Percentiles rank a stretch among this genome's conserved stretches.
Evolutionary conservation across 2,797 vertebrate genomes (phyloP).

Genomic region (Thunnus albacares): DNA sequence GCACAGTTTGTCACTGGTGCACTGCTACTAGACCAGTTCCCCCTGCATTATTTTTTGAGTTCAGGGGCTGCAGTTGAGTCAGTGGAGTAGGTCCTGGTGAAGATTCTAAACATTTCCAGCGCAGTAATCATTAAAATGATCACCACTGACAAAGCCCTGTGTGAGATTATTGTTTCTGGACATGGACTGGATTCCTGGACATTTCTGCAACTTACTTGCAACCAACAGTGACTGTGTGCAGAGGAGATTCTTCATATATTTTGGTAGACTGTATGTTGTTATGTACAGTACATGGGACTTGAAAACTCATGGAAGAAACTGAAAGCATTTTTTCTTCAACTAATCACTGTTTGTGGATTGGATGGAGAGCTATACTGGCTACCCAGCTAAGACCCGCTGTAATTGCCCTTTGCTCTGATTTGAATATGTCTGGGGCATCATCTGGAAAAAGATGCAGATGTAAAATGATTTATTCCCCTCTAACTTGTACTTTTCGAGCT

Average conservation of each 20-base stretch:
- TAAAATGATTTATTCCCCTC: conserved; percentile 27
- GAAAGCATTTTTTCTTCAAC: background rate
- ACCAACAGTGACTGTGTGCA: background rate
- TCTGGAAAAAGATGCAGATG: conserved; percentile 24
- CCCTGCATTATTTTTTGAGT: background rate
- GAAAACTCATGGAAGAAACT: background rate
- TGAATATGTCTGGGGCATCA: conserved; percentile 17
- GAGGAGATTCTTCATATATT: background rate
- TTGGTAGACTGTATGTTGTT: background rate
- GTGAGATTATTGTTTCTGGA: background rate
- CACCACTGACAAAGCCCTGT: background rate
- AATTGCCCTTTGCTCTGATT: background rate
- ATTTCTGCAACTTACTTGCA: background rate
- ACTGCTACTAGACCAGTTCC: background rate
- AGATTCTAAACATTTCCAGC: conserved; percentile 8
- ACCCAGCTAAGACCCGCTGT: conserved; percentile 1
- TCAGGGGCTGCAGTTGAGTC: conserved; percentile 5
- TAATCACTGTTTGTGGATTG: background rate
- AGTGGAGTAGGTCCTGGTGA: background rate
- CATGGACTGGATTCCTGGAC: background rate
- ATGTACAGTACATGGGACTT: background rate
- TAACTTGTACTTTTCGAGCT: conserved; percentile 36
- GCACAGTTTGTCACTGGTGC: background rate
- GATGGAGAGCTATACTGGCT: background rate
- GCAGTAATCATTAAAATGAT: background rate